A percentile compares a stretch with the other conserved stretches of the same genome.
These are phyloP conservation scores for Apogon talboti DNA, from an alignment of 2,797 vertebrate species.

Conservation along the genomic window DNA sequence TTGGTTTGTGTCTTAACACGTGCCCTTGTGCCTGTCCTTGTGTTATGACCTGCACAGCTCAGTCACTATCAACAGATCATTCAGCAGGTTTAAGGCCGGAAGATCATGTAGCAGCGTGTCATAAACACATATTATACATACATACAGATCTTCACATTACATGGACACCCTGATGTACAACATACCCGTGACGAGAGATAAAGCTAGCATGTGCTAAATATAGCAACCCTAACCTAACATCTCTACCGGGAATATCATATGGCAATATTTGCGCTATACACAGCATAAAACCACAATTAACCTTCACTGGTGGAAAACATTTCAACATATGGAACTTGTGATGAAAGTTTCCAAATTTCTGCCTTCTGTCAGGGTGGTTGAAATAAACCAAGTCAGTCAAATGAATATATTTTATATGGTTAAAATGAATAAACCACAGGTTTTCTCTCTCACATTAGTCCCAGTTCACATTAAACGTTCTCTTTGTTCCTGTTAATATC, in stretches of 20 bases:
- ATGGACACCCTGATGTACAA: not conserved
- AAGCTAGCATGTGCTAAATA: not conserved
- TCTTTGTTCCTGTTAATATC: no score
- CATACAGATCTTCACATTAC: not conserved
- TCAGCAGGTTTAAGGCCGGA: not conserved
- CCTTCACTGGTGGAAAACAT: not conserved
- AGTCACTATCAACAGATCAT: not conserved
- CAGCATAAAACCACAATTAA: not conserved
- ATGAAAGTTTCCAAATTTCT: no score
- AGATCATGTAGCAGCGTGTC: not conserved
- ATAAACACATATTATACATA: conserved; percentile 9
- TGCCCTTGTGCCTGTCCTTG: not conserved
- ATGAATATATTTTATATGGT: no score
- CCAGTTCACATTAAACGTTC: no score
- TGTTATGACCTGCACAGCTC: no score
- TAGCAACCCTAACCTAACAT: not conserved
- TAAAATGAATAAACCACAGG: no score
- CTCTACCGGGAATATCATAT: not conserved
- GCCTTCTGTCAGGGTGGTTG: no score
- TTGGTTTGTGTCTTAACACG: conserved; percentile 3
- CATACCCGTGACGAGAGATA: not conserved
- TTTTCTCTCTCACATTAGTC: no score
- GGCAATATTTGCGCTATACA: not conserved
- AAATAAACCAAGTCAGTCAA: no score
- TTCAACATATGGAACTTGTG: no score